Evolutionary conservation across 2,888 invertebrate species (phyloP), one percentile per base, ranked within the genome.

Genomic region (Gandaritis pyraliata): DNA sequence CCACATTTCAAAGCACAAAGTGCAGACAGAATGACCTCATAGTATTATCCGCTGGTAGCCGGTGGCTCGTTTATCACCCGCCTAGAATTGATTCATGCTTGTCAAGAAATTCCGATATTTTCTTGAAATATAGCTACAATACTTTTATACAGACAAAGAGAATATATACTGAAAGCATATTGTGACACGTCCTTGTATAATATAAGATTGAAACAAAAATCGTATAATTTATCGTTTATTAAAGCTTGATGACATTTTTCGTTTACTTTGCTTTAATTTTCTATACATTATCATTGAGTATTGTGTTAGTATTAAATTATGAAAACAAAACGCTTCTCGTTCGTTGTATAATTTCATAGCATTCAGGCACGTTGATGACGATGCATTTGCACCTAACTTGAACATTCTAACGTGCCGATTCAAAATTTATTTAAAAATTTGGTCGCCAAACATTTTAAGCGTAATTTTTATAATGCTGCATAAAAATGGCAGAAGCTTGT

Each of bases 61-160:
- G 5, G 41, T 41, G 56, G 41, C 12, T 47, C 56, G 41, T 61
- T 47, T 46, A 52, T 61, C 61, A 61, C 41, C 47, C 45, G n/a
- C n/a, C 23, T n/a, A 18, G 47, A 56, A 52, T 51, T 56, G 39
- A 52, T 56, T 56, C 51, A 10, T 13, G 18, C 41, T 33, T 61
- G 50, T 56, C 61, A 51, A 33, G 12, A 46, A 61, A 41, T 39
- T 47, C 16, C 41, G 5, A 47, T 61, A 61, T 52, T 61, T 55
- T 30, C 39, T 50, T 18, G 46, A 46, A 55, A 47, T 18, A n/a
- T 23, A 23, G 5, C n/a, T n/a, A n/a, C n/a, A n/a, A n/a, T n/a
- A n/a, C n/a, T n/a, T n/a, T n/a, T n/a, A n/a, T n/a, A n/a, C n/a
- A n/a, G 23, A 6, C 45, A 16, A 33, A 33, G 8, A 33, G 33